A percentile compares a stretch with the other conserved stretches of the same genome.
phyloP scores from a whole-genome alignment of 1,140 invertebrate genomes.

The Oryzaephilus surinamensis region DNA sequence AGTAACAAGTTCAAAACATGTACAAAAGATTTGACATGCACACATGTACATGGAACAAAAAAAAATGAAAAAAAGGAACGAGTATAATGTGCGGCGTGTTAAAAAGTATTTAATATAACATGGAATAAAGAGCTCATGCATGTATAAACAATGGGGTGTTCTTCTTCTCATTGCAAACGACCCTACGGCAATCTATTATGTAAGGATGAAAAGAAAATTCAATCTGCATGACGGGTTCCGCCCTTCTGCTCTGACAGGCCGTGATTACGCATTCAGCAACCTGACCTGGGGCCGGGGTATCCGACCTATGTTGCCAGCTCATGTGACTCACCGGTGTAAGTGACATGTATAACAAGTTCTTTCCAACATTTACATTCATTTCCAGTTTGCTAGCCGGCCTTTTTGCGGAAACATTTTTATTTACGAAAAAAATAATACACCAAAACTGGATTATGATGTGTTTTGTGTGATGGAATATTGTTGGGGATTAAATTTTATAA shows the following conservation, averaged over 20 bases:
- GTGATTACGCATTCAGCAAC: slow-evolving; percentile 33
- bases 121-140: slow-evolving; percentile 18
- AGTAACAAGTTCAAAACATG: slow-evolving; percentile 7
- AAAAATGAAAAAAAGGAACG: no score
- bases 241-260: slow-evolving; percentile 30
- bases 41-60: no score
- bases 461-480: no score
- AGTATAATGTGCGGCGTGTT: slow-evolving; percentile 2
- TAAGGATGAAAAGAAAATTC: slow-evolving; percentile 35
- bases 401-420: no score
- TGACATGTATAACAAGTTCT: slow-evolving; percentile 30
- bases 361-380: slow-evolving; percentile 1
- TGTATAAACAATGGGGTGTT: slow-evolving; percentile 26
- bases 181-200: slow-evolving; percentile 30
- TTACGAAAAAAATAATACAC: no score
- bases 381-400: no score
- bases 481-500: no score
- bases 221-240: slow-evolving; percentile 31
- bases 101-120: slow-evolving; percentile 18
- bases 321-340: slow-evolving; percentile 25
- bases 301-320: slow-evolving; percentile 21
- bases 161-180: slow-evolving; percentile 12
- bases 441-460: no score
- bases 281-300: slow-evolving; percentile 25
- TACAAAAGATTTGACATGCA: slow-evolving; percentile 4